Evolutionary conservation across 1,140 invertebrate species (phyloP).

Genomic region (Gonatopus flavifemur): DNA sequence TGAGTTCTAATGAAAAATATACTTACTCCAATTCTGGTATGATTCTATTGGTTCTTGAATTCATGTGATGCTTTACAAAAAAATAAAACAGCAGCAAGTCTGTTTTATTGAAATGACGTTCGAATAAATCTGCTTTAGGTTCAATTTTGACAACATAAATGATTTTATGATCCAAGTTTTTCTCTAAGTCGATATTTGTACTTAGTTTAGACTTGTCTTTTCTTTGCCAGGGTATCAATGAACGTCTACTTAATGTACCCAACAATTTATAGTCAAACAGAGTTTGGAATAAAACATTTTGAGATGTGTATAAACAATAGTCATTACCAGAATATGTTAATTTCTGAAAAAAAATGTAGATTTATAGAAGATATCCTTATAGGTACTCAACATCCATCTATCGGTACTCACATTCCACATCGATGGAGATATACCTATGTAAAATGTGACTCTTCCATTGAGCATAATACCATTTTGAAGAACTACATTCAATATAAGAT

Average conservation of each 20-base stretch:
- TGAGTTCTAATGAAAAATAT: background rate
- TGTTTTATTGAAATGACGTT: slow-evolving; percentile 9
- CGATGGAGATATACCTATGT: slow-evolving; percentile 21
- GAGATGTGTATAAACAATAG: slow-evolving; percentile 3
- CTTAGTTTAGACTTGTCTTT: background rate
- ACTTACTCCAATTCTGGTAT: slow-evolving; percentile 54
- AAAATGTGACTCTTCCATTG: slow-evolving; percentile 30
- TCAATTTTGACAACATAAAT: slow-evolving; percentile 41
- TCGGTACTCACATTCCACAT: slow-evolving; percentile 31
- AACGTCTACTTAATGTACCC: slow-evolving; percentile 31
- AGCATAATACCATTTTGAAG: slow-evolving; percentile 21
- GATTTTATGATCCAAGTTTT: background rate
- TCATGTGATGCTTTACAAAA: slow-evolving; percentile 44
- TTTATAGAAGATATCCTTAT: background rate
- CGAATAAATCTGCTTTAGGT: slow-evolving; percentile 32
- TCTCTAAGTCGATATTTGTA: background rate
- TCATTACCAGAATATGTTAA: background rate
- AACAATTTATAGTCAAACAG: slow-evolving; percentile 38
- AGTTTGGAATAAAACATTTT: slow-evolving; percentile 29
- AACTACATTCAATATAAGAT: slow-evolving; percentile 21
- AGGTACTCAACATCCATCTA: background rate
- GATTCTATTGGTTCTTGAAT: slow-evolving; percentile 24
- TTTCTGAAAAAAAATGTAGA: slow-evolving; percentile 21
- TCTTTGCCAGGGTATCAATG: slow-evolving; percentile 31
- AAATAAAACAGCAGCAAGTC: slow-evolving; percentile 45